Evolutionary conservation across 2,888 invertebrate genomes (phyloP).

Genomic region (Eupithecia centaureata): DNA sequence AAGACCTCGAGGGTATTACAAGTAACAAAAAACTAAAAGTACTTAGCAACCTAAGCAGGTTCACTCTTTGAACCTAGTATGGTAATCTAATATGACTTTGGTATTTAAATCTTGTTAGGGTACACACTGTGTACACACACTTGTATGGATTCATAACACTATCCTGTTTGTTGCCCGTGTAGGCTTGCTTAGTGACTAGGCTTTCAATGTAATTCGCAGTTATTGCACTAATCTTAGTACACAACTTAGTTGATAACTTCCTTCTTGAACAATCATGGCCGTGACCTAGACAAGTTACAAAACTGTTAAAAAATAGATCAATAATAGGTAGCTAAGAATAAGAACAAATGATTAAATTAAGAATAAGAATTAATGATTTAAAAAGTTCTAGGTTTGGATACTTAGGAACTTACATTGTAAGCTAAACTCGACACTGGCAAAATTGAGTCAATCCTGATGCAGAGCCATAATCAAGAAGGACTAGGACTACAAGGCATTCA

Average conservation of each 20-base stretch:
- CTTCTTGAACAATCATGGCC: background rate
- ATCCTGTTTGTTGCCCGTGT: slow-evolving; percentile 72
- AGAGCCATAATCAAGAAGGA: too few relatives aligned
- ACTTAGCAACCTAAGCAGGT: slow-evolving; percentile 63
- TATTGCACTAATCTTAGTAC: slow-evolving; percentile 25
- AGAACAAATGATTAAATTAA: too few relatives aligned
- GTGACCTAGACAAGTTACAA: background rate
- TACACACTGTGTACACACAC: slow-evolving; percentile 49
- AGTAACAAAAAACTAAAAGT: background rate
- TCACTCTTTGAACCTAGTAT: slow-evolving; percentile 60
- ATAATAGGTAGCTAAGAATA: too few relatives aligned
- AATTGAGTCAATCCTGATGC: too few relatives aligned
- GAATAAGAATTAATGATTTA: too few relatives aligned
- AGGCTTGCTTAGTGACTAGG: slow-evolving; percentile 62
- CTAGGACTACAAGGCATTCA: background rate
- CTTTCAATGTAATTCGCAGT: slow-evolving; percentile 51
- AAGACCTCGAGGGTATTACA: background rate
- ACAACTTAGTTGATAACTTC: background rate
- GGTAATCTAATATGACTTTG: slow-evolving; percentile 78
- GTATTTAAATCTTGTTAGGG: slow-evolving; percentile 79
- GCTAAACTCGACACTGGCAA: too few relatives aligned
- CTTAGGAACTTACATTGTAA: too few relatives aligned
- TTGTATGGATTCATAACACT: slow-evolving; percentile 71
- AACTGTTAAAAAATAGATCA: background rate
- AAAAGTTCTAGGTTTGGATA: too few relatives aligned